A percentile compares a stretch with the other conserved stretches of the same genome.
Conservation (phyloP, 1,140 invertebrate species). For the Drosophila truncata region DNA sequence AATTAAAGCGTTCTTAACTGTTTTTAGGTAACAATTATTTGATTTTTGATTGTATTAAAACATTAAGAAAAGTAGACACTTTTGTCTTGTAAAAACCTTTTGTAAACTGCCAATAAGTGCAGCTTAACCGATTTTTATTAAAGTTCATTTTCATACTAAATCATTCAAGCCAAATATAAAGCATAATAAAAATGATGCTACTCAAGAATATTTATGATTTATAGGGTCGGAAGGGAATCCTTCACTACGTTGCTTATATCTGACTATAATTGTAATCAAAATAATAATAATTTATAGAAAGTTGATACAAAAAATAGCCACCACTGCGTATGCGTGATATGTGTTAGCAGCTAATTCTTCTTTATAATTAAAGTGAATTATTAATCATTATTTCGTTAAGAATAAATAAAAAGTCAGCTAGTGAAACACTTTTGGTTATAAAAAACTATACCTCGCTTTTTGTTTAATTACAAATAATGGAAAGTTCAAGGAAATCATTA, state of each 20-base stretch:
- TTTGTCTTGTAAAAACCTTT: background rate
- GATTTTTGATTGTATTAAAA: background rate
- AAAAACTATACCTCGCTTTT: background rate
- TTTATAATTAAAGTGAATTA: background rate
- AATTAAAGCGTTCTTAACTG: background rate
- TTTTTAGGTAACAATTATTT: background rate
- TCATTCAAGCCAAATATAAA: background rate
- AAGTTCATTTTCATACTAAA: background rate
- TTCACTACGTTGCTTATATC: too few species aligned
- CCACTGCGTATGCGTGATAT: constrained; percentile 1
- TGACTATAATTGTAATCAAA: background rate
- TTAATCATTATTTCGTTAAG: background rate
- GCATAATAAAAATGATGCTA: background rate
- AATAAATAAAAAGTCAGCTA: background rate
- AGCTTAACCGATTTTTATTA: background rate
- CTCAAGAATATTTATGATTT: too few species aligned
- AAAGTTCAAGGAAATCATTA: background rate
- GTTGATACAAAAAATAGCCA: background rate
- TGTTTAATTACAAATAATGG: background rate
- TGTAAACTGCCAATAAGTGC: background rate
- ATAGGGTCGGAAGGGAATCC: too few species aligned
- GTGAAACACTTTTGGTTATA: background rate
- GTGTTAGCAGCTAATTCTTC: background rate
- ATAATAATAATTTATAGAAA: background rate
- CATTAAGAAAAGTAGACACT: background rate